Evolutionary conservation across 2,888 invertebrate species (phyloP).

Genomic region (Iselma pallidipennis): DNA sequence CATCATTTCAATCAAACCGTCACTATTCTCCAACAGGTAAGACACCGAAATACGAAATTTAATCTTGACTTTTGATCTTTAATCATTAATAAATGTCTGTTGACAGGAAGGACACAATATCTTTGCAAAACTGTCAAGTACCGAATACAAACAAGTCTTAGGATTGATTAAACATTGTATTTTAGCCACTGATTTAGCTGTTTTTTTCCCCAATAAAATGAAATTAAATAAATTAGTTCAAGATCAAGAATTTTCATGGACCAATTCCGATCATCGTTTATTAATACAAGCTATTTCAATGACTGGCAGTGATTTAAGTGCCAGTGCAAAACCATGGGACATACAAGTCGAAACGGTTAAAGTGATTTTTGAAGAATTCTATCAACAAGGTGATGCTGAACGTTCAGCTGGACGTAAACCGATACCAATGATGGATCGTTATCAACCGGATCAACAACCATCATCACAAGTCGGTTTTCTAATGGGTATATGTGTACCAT

Average conservation of each 20-base stretch:
- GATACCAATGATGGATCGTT: conserved; percentile 71
- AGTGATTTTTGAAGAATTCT: conserved; percentile 82
- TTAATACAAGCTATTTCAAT: conserved; percentile 77
- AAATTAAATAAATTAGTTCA: conserved; percentile 62
- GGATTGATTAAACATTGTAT: conserved; percentile 80
- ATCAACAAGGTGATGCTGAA: conserved; percentile 66
- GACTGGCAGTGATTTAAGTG: conserved; percentile 84
- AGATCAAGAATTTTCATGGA: conserved; percentile 67
- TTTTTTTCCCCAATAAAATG: conserved; percentile 77
- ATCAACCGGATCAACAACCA: conserved; percentile 73
- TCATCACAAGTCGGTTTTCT: conserved; percentile 82
- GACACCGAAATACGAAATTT: no score
- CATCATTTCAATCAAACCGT: conserved; percentile 90
- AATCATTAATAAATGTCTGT: not conserved
- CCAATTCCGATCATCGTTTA: conserved; percentile 66
- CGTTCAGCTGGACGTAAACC: conserved; percentile 60
- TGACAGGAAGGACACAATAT: conserved; percentile 85
- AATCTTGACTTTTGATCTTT: not conserved
- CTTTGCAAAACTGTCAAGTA: conserved; percentile 70
- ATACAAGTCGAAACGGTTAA: conserved; percentile 77
- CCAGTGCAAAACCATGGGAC: conserved; percentile 84
- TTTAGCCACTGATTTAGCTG: conserved; percentile 80
- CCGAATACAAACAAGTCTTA: conserved; percentile 77
- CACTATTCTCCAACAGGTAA: conserved; percentile 77
- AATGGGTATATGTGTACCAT: conserved; percentile 79